A percentile compares a stretch with the other conserved stretches of the same genome.
Conservation (phyloP, 2,888 invertebrate genomes). For the Lepidochitona cinerea region DNA sequence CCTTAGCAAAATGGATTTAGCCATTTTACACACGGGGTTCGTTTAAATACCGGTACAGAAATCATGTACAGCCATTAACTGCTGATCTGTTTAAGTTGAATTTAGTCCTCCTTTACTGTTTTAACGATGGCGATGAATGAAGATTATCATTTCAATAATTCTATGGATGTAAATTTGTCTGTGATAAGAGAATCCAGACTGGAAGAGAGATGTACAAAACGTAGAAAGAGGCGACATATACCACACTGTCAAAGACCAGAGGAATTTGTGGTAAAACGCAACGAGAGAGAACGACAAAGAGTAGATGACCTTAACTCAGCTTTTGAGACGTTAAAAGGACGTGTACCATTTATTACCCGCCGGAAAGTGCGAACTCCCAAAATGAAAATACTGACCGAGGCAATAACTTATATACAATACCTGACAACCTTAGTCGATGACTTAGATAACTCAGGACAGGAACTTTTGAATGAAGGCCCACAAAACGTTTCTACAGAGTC, state of each 20-base stretch:
- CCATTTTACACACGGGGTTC: too few relatives aligned
- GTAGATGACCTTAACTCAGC: slow-evolving; percentile 30
- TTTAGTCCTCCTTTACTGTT: too few relatives aligned
- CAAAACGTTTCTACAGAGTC: too few relatives aligned
- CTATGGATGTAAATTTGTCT: too few relatives aligned
- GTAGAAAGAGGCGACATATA: slow-evolving; percentile 22
- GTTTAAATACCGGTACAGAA: too few relatives aligned
- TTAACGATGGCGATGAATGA: too few relatives aligned
- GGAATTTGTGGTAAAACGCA: slow-evolving; percentile 30
- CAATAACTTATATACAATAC: slow-evolving; percentile 23
- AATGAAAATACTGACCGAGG: slow-evolving; percentile 26
- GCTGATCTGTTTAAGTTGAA: too few relatives aligned
- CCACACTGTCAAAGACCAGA: slow-evolving; percentile 24
- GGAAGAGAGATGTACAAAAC: too few relatives aligned
- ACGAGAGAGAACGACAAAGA: slow-evolving; percentile 29
- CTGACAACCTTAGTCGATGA: slow-evolving; percentile 7
- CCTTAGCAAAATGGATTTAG: too few relatives aligned
- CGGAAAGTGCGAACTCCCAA: slow-evolving; percentile 24
- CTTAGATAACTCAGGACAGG: background rate
- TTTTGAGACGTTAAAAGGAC: slow-evolving; percentile 25
- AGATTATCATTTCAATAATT: too few relatives aligned
- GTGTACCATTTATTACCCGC: slow-evolving; percentile 14
- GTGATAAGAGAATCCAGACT: too few relatives aligned
- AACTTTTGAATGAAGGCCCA: background rate
- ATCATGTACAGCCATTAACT: too few relatives aligned